These are phyloP conservation scores for Penaeus chinensis DNA, from an alignment of 1,140 invertebrate genomes.

Conservation along the genomic window DNA sequence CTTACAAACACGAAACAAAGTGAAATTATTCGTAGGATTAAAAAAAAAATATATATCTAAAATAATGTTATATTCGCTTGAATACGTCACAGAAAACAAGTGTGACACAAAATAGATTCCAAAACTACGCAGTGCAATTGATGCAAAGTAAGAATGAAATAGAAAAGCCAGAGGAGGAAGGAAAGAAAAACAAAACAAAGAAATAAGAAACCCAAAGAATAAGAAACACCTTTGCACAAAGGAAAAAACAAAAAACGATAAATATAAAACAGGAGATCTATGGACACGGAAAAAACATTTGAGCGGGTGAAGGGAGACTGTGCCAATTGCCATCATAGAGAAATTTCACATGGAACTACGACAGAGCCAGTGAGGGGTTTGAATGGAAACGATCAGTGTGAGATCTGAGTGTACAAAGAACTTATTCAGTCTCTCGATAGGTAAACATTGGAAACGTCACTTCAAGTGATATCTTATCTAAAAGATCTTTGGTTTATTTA, in stretches of 20 bases:
- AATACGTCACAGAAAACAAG: too few species aligned
- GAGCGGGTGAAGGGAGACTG: conserved; percentile 17
- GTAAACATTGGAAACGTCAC: conserved; percentile 11
- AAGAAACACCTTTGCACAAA: conserved; percentile 45
- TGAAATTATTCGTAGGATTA: too few species aligned
- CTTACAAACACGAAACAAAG: too few species aligned
- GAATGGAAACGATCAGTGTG: conserved; percentile 37
- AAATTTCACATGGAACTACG: conserved; percentile 56
- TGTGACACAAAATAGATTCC: too few species aligned
- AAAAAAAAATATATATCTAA: too few species aligned
- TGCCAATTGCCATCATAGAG: conserved; percentile 46
- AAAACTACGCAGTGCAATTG: too few species aligned
- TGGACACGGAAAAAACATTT: conserved; percentile 51
- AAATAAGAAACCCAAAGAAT: neutral
- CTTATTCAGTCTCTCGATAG: conserved; percentile 52
- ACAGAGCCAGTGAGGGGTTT: conserved; percentile 43
- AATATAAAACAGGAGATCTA: conserved; percentile 16
- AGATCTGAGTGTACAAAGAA: conserved; percentile 35
- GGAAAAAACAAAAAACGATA: neutral
- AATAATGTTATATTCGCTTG: too few species aligned
- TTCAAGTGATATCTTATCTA: neutral
- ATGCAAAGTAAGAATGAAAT: too few species aligned
- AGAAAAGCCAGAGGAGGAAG: too few species aligned
- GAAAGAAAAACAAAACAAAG: too few species aligned
- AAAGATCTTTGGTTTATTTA: neutral